Base-by-base conservation (phyloP, 2,888 invertebrate genomes). In the Sminthurinus aureus region DNA sequence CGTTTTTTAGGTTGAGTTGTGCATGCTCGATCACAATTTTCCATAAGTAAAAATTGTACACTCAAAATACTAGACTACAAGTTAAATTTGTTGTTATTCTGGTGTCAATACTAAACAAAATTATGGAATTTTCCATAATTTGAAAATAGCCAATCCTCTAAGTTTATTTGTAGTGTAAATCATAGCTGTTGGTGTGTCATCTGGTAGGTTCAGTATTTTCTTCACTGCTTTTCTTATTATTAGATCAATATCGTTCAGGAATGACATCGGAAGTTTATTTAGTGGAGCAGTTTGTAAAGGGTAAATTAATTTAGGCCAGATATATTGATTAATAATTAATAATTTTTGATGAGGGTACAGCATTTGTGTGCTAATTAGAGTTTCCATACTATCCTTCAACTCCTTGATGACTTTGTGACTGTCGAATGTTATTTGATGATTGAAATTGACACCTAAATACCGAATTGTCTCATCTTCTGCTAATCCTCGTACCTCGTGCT, bases 181-280 rank as follows among this genome's bases (percentile, higher is more conserved):
- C 83, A 84, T 83, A 20, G 78, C 18, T 22, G 80, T 84, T n/a
- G 84, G 84, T 0, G 74, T 58, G 38, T 84, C 83, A 13, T 77
- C 66, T 1, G 84, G 84, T 2, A 84, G 12, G 0, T 78, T 26
- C 2, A 84, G 1, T 6, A 84, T 83, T 77, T 82, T 67, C 2
- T 79, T 38, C 0, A 69, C 50, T 13, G 73, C 38, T 71, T 78
- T 38, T 78, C 64, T 52, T 73, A 69, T 24, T 3, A 69, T 2
- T 69, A n/a, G 3, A 22, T 69, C 69, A 4, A 69, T 4, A 15
- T 74, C 74, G 1, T 26, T 26, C 0, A 74, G 74, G 13, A 74
- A 74, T 4, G 22, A 13, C 15, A 26, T 0, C 2, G 38, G 26
- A 3, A 38, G 3, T 74, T 74, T 74, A 0, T 38, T 6, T 4